Percentiles rank a stretch among this genome's conserved stretches.
These are phyloP conservation scores for Spheniscus mendiculus DNA, from an alignment of 2,113 vertebrate species.

Conservation along the genomic window DNA sequence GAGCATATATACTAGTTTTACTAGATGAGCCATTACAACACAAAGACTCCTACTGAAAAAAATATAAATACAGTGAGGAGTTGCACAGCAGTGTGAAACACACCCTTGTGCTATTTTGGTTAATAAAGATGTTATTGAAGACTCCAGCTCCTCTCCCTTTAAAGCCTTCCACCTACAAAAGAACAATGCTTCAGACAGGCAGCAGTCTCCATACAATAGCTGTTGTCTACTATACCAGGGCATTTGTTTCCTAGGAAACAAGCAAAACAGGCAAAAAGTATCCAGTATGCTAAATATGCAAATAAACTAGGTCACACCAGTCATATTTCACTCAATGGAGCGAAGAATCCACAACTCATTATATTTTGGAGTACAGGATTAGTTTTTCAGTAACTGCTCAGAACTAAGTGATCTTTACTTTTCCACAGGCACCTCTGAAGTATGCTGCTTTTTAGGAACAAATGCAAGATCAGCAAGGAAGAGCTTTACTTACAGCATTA, in stretches of 20 bases:
- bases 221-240: not conserved
- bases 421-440: not conserved
- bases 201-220: constrained; percentile 28
- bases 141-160: not conserved
- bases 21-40: not conserved
- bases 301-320: constrained; percentile 66
- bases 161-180: constrained; percentile 22
- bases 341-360: constrained; percentile 5
- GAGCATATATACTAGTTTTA: not conserved
- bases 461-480: not conserved
- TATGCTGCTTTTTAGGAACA: not conserved
- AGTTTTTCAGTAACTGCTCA: not conserved
- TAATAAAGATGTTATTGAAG: constrained; percentile 29
- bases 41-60: not conserved
- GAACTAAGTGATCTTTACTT: not conserved
- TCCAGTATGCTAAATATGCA: constrained; percentile 60
- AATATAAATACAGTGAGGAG: not conserved
- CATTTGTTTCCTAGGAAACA: constrained; percentile 71
- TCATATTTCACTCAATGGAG: constrained; percentile 53
- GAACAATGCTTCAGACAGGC: constrained; percentile 41
- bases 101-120: not conserved
- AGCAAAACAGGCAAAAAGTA: constrained; percentile 1
- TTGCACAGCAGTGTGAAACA: not conserved
- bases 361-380: not conserved
- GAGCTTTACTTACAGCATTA: not conserved